Percentiles rank a stretch among this genome's conserved stretches.
These are phyloP conservation scores for Passer montanus DNA, from an alignment of 2,113 vertebrate genomes.

Conservation along the genomic window DNA sequence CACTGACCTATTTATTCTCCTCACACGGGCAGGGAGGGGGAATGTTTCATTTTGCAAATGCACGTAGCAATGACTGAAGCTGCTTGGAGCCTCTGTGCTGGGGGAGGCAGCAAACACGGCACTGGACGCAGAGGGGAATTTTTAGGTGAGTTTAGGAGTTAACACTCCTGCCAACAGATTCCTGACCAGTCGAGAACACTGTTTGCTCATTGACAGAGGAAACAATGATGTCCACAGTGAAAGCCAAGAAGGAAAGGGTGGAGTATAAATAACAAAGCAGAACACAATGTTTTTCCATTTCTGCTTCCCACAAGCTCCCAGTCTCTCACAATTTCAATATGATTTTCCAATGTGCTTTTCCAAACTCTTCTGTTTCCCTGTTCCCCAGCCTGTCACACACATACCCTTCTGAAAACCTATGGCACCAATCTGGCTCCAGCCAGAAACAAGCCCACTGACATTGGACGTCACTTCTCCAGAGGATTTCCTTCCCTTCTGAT, in stretches of 20 bases:
- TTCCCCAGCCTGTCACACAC: background rate
- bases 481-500: conserved; percentile 48
- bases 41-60: background rate
- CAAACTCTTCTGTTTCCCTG: background rate
- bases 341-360: conserved; percentile 33
- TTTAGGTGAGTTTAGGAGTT: background rate
- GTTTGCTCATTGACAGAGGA: background rate
- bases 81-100: background rate
- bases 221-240: conserved; percentile 14
- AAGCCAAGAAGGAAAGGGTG: conserved; percentile 60
- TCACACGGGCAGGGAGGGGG: accelerated
- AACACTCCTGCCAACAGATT: background rate
- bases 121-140: background rate
- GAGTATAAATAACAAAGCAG: conserved; percentile 45
- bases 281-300: conserved; percentile 59
- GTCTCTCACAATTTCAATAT: background rate
- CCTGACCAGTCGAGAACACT: background rate
- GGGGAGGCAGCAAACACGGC: background rate
- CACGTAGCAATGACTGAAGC: background rate
- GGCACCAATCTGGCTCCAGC: background rate
- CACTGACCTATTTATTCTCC: conserved; percentile 46
- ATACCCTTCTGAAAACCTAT: background rate
- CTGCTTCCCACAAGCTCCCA: conserved; percentile 18
- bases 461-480: background rate
- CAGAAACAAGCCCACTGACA: background rate